Percentiles rank a stretch among this genome's conserved stretches.
phyloP scores from a whole-genome alignment of 1,140 invertebrate genomes.

The Homarus americanus region DNA sequence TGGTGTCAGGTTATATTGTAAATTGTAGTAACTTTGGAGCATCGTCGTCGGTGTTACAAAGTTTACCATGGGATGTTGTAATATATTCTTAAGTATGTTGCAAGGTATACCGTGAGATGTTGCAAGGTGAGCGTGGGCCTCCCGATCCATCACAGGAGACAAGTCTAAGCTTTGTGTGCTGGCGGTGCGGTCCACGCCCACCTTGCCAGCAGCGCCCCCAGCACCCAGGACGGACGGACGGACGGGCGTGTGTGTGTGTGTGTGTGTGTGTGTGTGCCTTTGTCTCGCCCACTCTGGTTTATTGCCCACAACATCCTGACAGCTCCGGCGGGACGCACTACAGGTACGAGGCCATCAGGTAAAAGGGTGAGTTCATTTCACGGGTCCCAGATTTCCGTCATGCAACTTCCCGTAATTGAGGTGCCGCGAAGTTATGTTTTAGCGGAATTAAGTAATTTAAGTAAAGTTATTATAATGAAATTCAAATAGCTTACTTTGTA shows the following conservation, averaged over 20 bases:
- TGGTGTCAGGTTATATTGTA: too few species aligned
- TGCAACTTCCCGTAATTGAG: constrained; percentile 21
- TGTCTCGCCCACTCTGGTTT: constrained; percentile 8
- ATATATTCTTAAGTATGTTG: too few species aligned
- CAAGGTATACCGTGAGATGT: too few species aligned
- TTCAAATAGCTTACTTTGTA: constrained; percentile 16
- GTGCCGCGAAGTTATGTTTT: constrained; percentile 14
- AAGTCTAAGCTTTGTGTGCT: constrained; percentile 29
- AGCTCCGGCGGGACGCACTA: not conserved
- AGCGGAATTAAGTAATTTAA: constrained; percentile 18
- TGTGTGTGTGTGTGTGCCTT: not conserved
- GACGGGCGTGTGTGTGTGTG: too few species aligned
- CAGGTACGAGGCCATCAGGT: not conserved
- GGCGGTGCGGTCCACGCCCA: not conserved
- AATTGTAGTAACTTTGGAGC: too few species aligned
- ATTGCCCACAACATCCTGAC: constrained; percentile 22
- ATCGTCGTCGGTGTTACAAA: too few species aligned
- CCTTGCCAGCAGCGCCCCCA: not conserved
- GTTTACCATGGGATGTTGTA: too few species aligned
- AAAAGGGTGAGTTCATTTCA: constrained; percentile 36
- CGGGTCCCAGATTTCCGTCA: constrained; percentile 3
- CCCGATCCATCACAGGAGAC: constrained; percentile 32
- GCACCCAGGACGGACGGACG: too few species aligned
- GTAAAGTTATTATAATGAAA: constrained; percentile 38
- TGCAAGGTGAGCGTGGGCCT: too few species aligned